Percentiles rank a stretch among this genome's conserved stretches.
Conservation (phyloP, 2,888 invertebrate species). For the Nasonovia ribisnigri region DNA sequence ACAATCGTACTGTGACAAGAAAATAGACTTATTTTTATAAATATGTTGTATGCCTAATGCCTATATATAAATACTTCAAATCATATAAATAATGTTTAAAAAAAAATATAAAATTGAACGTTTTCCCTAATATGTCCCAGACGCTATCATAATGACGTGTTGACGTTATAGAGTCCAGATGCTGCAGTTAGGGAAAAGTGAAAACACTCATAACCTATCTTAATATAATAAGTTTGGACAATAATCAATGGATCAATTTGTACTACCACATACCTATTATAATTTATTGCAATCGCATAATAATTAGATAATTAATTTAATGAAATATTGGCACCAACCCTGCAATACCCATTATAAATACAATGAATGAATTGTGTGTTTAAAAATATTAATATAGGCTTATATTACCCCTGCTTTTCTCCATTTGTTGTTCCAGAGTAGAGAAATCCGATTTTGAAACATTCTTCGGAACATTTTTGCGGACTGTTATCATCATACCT, state of each 20-base stretch:
- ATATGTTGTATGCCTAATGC: too few species aligned
- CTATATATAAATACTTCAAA: too few species aligned
- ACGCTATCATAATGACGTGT: too few species aligned
- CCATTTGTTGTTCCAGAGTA: constrained; percentile 54
- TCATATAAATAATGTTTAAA: too few species aligned
- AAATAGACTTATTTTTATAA: too few species aligned
- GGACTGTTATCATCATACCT: background rate
- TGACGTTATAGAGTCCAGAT: too few species aligned
- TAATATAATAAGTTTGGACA: background rate
- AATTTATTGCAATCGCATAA: background rate
- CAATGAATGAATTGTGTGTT: background rate
- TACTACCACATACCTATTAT: too few species aligned
- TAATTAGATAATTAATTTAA: background rate
- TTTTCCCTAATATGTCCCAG: too few species aligned
- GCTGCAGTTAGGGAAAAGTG: too few species aligned
- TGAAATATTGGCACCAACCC: background rate
- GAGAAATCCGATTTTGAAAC: constrained; percentile 56
- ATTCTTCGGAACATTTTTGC: constrained; percentile 55
- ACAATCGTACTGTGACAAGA: background rate
- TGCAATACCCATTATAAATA: background rate
- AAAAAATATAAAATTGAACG: too few species aligned
- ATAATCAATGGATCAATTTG: too few species aligned
- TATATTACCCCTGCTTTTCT: background rate
- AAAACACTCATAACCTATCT: background rate
- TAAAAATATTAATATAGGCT: background rate